phyloP scores from a whole-genome alignment of 2,888 invertebrate species.

The Drosophila neotestacea region DNA sequence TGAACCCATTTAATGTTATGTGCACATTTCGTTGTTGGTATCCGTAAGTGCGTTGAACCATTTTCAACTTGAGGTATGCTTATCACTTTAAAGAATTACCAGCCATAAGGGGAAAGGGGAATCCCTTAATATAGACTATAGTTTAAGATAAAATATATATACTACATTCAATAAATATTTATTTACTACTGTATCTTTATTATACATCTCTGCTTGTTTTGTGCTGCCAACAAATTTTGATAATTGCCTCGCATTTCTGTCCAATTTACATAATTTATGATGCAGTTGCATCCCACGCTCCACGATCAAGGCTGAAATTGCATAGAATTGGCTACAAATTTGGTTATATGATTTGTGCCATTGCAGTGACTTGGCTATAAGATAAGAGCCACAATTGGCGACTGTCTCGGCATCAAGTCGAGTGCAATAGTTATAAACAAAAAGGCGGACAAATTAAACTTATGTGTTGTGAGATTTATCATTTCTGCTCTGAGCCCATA shows the following conservation, averaged over 20 bases:
- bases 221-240: slow-evolving; percentile 11
- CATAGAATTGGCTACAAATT: slow-evolving; percentile 57
- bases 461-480: slow-evolving; percentile 73
- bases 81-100: slow-evolving; percentile 47
- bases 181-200: slow-evolving; percentile 12
- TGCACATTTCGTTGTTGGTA: slow-evolving; percentile 62
- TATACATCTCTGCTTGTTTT: slow-evolving; percentile 6
- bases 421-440: slow-evolving; percentile 43
- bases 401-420: slow-evolving; percentile 19
- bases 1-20: slow-evolving; percentile 78
- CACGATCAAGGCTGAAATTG: slow-evolving; percentile 41
- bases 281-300: slow-evolving; percentile 52
- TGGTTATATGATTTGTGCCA: slow-evolving; percentile 69
- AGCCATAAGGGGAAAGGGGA: slow-evolving; percentile 1
- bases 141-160: neutral
- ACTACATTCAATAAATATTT: neutral
- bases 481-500: slow-evolving; percentile 58
- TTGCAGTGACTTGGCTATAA: slow-evolving; percentile 49
- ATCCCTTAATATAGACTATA: neutral
- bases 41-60: slow-evolving; percentile 72
- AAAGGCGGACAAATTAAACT: slow-evolving; percentile 63
- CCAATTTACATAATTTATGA: slow-evolving; percentile 74
- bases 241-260: slow-evolving; percentile 57
- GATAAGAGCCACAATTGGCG: slow-evolving; percentile 60
- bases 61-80: slow-evolving; percentile 70